These are phyloP conservation scores for Euphonia xanthogaster DNA, from an alignment of 2,797 vertebrate species.

Conservation along the genomic window DNA sequence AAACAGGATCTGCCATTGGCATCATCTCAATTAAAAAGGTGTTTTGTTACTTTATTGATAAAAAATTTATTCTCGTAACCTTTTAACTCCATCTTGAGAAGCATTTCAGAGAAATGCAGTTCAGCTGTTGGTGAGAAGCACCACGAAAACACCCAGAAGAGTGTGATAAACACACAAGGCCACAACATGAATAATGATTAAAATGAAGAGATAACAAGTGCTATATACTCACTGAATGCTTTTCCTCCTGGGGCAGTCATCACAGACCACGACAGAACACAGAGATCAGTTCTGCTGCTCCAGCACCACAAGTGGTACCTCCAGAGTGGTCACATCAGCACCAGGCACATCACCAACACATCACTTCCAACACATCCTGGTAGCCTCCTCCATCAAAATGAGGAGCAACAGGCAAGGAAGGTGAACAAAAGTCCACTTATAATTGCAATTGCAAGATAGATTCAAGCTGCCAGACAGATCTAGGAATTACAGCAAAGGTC, in stretches of 20 bases:
- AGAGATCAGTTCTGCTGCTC: neutral
- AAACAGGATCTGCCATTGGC: neutral
- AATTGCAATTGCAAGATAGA: neutral
- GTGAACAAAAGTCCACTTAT: neutral
- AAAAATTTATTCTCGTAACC: neutral
- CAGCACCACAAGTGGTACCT: rapidly evolving
- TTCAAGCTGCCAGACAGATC: neutral
- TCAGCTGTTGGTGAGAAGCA: neutral
- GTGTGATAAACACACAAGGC: neutral
- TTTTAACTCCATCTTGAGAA: neutral
- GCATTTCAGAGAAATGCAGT: neutral
- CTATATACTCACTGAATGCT: neutral
- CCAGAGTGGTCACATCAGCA: neutral
- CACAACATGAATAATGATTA: rapidly evolving
- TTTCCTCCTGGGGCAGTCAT: neutral
- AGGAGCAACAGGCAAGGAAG: neutral
- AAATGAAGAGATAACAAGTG: neutral
- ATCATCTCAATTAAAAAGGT: neutral
- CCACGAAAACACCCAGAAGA: neutral
- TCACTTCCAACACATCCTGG: neutral
- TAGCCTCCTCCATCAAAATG: neutral
- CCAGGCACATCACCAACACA: neutral
- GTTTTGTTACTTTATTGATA: neutral
- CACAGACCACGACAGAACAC: neutral
- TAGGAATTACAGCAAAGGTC: neutral